Conservation (phyloP, 2,888 invertebrate genomes). For the Antitype chi region DNA sequence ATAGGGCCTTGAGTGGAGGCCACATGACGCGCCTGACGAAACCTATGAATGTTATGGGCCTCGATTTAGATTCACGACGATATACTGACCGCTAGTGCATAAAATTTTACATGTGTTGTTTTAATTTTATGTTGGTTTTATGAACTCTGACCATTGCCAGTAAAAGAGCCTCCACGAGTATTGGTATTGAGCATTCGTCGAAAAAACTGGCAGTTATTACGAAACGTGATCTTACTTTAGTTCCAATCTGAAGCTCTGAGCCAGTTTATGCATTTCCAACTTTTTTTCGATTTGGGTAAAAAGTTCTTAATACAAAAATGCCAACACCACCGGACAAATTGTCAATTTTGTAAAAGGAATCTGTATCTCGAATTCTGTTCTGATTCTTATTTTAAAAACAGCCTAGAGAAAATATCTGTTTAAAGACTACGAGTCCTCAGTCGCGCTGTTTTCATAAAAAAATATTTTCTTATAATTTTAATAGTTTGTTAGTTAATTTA, state of each 20-base stretch:
- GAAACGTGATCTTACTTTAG: too few species aligned
- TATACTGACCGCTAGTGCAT: slow-evolving; percentile 23
- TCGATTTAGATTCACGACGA: slow-evolving; percentile 31
- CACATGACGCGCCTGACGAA: slow-evolving; percentile 51
- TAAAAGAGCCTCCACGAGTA: not conserved
- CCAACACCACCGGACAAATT: too few species aligned
- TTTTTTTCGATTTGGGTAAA: too few species aligned
- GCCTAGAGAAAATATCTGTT: too few species aligned
- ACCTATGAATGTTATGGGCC: slow-evolving; percentile 33
- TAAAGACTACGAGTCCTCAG: not conserved
- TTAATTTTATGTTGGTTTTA: slow-evolving; percentile 16
- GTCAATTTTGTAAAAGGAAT: too few species aligned
- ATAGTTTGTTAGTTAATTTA: not conserved
- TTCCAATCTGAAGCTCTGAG: too few species aligned
- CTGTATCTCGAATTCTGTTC: too few species aligned
- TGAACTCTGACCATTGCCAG: not conserved
- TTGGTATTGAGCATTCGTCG: not conserved
- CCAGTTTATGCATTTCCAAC: too few species aligned
- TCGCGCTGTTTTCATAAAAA: not conserved
- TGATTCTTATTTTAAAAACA: too few species aligned
- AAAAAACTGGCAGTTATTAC: not conserved
- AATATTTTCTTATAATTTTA: not conserved
- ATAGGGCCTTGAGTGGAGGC: slow-evolving; percentile 54
- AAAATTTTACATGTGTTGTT: slow-evolving; percentile 17
- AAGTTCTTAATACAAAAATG: too few species aligned